Percentiles rank a stretch among this genome's conserved stretches.
phyloP scores from a whole-genome alignment of 2,797 vertebrate species.

The Dryobates pubescens region DNA sequence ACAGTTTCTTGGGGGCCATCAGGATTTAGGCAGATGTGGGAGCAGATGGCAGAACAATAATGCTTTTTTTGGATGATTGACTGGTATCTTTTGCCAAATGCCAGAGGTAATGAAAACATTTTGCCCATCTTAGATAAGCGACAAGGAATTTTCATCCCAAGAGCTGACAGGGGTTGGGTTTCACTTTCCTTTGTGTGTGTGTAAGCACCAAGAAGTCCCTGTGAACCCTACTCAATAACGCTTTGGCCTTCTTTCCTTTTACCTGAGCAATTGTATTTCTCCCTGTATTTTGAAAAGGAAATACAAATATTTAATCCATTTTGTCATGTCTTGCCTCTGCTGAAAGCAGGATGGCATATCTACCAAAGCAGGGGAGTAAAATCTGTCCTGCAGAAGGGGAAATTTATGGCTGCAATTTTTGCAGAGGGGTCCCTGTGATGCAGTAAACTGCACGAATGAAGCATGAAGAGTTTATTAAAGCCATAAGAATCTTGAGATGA shows the following conservation, averaged over 20 bases:
- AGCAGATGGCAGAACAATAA: constrained; percentile 73
- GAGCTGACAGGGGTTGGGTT: constrained; percentile 6
- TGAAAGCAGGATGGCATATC: constrained; percentile 60
- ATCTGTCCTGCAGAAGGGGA: constrained; percentile 59
- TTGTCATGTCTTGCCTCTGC: constrained; percentile 54
- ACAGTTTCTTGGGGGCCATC: constrained; percentile 43
- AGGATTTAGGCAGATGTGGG: constrained; percentile 58
- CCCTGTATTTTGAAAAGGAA: constrained; percentile 39
- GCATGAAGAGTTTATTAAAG: constrained; percentile 76
- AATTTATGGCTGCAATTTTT: constrained; percentile 76
- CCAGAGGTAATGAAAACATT: constrained; percentile 59
- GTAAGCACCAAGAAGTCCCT: not conserved
- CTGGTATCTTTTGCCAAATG: constrained; percentile 67
- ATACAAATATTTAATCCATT: constrained; percentile 72
- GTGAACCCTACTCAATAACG: not conserved
- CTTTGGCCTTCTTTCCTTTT: not conserved
- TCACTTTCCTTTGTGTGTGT: not conserved
- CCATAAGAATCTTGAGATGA: constrained; percentile 72
- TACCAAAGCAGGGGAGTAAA: constrained; percentile 66
- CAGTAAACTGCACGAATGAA: constrained; percentile 70
- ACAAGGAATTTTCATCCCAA: constrained; percentile 52
- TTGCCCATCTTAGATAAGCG: constrained; percentile 7
- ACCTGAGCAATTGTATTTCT: constrained; percentile 6
- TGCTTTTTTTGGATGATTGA: constrained; percentile 57
- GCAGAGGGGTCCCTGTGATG: constrained; percentile 56